Conservation (phyloP, 1,140 invertebrate species). For the Brachionus rubens region DNA sequence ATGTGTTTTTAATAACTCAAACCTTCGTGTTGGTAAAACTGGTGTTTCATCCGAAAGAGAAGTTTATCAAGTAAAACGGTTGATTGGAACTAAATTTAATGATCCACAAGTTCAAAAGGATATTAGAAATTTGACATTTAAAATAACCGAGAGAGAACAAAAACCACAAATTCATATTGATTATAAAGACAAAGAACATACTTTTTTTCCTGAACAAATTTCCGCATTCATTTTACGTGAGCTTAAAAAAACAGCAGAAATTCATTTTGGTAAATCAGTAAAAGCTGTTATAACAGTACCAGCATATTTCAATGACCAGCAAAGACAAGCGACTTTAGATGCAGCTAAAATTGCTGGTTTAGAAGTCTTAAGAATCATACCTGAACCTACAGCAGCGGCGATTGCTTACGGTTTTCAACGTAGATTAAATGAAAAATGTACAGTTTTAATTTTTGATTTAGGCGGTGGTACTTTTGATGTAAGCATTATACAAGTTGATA, state of each 20-base stretch:
- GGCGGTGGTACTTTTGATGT: conserved; percentile 48
- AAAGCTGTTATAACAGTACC: conserved; percentile 54
- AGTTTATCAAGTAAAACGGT: conserved; percentile 67
- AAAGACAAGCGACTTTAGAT: conserved; percentile 64
- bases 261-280: conserved; percentile 86
- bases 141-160: conserved; percentile 50
- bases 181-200: conserved; percentile 82
- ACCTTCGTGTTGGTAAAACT: conserved; percentile 87
- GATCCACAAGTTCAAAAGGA: conserved; percentile 81
- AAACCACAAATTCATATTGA: conserved; percentile 71
- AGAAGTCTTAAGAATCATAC: conserved; percentile 63
- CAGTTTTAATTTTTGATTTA: conserved; percentile 54
- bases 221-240: conserved; percentile 77
- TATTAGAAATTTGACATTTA: conserved; percentile 87
- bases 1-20: conserved; percentile 90
- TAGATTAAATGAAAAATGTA: conserved; percentile 52
- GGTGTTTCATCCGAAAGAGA: conserved; percentile 81
- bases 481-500: conserved; percentile 19
- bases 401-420: conserved; percentile 63
- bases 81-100: conserved; percentile 88
- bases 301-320: conserved; percentile 63
- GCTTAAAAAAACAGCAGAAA: conserved; percentile 93
- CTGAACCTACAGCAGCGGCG: conserved; percentile 62
- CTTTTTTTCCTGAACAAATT: conserved; percentile 83
- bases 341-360: conserved; percentile 63